phyloP scores from a whole-genome alignment of 2,888 invertebrate genomes.

The Megalurothrips usitatus region DNA sequence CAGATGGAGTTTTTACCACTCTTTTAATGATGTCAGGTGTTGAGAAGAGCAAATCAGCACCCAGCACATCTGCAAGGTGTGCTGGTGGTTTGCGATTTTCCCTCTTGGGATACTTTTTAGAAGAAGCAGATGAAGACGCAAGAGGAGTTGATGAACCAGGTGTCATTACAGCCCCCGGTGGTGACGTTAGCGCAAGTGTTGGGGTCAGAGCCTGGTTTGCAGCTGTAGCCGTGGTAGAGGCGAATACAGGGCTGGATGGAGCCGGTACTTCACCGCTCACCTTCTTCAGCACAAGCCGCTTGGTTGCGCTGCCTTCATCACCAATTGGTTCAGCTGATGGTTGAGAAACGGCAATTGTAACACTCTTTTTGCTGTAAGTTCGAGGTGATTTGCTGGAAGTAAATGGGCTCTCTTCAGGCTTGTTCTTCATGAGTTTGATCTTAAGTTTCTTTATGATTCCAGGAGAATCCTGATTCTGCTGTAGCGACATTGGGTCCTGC shows the following conservation, averaged over 20 bases:
- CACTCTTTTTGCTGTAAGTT: background rate
- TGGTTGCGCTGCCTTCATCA: background rate
- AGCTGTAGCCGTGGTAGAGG: constrained; percentile 34
- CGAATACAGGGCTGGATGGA: background rate
- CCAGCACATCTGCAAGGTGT: constrained; percentile 52
- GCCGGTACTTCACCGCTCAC: background rate
- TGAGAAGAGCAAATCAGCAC: constrained; percentile 63
- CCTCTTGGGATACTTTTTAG: constrained; percentile 39
- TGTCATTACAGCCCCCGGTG: constrained; percentile 34
- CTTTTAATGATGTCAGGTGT: constrained; percentile 73
- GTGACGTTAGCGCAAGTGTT: constrained; percentile 31
- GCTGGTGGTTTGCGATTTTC: constrained; percentile 58
- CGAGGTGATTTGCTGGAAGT: background rate
- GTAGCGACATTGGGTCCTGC: no score
- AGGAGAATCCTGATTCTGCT: no score
- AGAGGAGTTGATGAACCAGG: constrained; percentile 31
- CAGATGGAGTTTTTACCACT: constrained; percentile 45
- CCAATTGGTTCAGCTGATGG: background rate
- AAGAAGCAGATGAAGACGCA: constrained; percentile 22
- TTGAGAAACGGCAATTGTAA: background rate
- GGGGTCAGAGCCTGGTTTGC: constrained; percentile 28
- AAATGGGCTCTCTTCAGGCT: background rate
- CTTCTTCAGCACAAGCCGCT: background rate
- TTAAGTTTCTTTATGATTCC: background rate
- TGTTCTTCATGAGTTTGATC: background rate